phyloP scores from a whole-genome alignment of 2,888 invertebrate species.

The Pantelozetes paolii region DNA sequence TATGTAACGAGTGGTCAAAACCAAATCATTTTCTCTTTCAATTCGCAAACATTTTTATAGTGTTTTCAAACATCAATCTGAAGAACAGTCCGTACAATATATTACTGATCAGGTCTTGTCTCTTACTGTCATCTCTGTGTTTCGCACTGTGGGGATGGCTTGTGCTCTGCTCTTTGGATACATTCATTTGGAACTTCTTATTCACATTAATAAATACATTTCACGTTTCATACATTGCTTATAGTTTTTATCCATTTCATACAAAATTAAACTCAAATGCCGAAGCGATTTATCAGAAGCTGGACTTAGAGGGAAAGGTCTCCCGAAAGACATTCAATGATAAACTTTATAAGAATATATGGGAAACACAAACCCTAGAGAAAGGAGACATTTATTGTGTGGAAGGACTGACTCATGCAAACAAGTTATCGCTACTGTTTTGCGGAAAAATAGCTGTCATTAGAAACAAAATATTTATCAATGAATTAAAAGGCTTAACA shows the following conservation, averaged over 20 bases:
- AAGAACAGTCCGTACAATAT: slow-evolving; percentile 67
- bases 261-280: slow-evolving; percentile 52
- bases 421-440: slow-evolving; percentile 75
- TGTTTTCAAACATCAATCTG: slow-evolving; percentile 74
- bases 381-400: slow-evolving; percentile 80
- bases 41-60: slow-evolving; percentile 74
- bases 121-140: slow-evolving; percentile 72
- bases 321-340: slow-evolving; percentile 70
- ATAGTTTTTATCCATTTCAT: slow-evolving; percentile 69
- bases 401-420: slow-evolving; percentile 81
- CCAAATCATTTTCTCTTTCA: slow-evolving; percentile 78
- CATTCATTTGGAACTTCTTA: slow-evolving; percentile 72
- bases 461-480: slow-evolving; percentile 68
- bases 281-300: slow-evolving; percentile 1
- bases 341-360: slow-evolving; percentile 73
- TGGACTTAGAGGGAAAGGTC: slow-evolving; percentile 57
- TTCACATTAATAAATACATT: slow-evolving; percentile 74
- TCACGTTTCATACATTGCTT: slow-evolving; percentile 71
- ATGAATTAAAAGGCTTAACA: slow-evolving; percentile 79
- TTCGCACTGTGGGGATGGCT: slow-evolving; percentile 76
- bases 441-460: slow-evolving; percentile 59
- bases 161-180: slow-evolving; percentile 71
- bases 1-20: slow-evolving; percentile 59
- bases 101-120: slow-evolving; percentile 69
- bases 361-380: slow-evolving; percentile 70